Conservation (phyloP, 1,140 invertebrate species). For the Drosophila sechellia region DNA sequence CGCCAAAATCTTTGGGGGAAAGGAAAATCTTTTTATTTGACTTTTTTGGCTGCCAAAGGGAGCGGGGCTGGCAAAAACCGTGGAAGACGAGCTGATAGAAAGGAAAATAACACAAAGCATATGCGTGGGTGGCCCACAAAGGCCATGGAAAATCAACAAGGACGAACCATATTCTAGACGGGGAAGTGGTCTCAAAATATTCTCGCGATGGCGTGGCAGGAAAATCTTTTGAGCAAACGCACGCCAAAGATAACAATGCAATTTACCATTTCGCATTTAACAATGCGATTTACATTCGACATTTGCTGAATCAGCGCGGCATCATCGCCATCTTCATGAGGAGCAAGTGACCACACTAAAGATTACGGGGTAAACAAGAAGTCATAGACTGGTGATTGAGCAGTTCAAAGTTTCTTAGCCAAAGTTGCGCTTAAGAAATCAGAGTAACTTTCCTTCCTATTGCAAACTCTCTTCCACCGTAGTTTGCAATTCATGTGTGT, state of each 20-base stretch:
- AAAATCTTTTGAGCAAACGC: constrained; percentile 16
- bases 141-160: constrained; percentile 47
- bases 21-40: constrained; percentile 58
- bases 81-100: constrained; percentile 22
- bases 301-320: constrained; percentile 41
- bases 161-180: constrained; percentile 15
- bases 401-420: constrained; percentile 65
- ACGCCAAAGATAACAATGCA: constrained; percentile 28
- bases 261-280: too few relatives aligned
- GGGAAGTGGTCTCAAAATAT: background rate
- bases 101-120: constrained; percentile 57
- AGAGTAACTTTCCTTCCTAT: constrained; percentile 69
- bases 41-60: constrained; percentile 58
- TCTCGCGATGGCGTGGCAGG: background rate
- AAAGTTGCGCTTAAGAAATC: constrained; percentile 77
- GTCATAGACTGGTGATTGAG: constrained; percentile 62
- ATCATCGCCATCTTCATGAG: constrained; percentile 33
- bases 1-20: constrained; percentile 31
- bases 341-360: constrained; percentile 29
- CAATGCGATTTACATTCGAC: constrained; percentile 61
- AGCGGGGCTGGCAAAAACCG: constrained; percentile 15
- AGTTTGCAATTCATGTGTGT: constrained; percentile 8
- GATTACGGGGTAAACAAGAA: constrained; percentile 43
- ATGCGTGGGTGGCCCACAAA: constrained; percentile 63
- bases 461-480: constrained; percentile 12